A percentile compares a stretch with the other conserved stretches of the same genome.
Conservation (phyloP, 2,888 invertebrate genomes). For the Synergus umbraculus region DNA sequence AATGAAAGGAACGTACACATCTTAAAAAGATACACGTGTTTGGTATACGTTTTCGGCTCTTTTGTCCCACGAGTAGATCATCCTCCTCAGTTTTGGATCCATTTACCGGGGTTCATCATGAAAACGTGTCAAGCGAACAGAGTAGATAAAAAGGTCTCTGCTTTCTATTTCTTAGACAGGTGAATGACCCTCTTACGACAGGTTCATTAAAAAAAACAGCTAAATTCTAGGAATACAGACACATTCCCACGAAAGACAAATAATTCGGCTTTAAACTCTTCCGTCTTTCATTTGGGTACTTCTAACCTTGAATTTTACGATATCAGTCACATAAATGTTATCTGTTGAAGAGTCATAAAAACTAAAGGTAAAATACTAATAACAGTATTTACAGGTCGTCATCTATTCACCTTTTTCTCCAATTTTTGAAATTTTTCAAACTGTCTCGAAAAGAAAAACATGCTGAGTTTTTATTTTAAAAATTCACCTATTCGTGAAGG, state of each 20-base stretch:
- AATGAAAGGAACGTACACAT: conserved; percentile 20
- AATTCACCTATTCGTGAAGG: too few relatives aligned
- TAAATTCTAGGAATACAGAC: neutral
- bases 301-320: neutral
- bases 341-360: too few relatives aligned
- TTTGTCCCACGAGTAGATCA: conserved; percentile 57
- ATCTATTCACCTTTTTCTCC: too few relatives aligned
- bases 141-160: neutral
- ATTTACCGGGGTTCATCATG: neutral
- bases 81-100: conserved; percentile 42
- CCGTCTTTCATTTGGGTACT: conserved; percentile 6
- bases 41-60: conserved; percentile 51
- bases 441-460: neutral
- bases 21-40: neutral
- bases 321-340: too few relatives aligned
- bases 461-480: too few relatives aligned
- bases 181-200: neutral
- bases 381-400: too few relatives aligned
- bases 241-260: neutral
- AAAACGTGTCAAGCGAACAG: conserved; percentile 8
- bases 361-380: neutral
- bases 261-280: conserved; percentile 12
- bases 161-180: conserved; percentile 22
- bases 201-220: conserved; percentile 22
- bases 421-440: too few relatives aligned